Evolutionary conservation across 1,140 invertebrate species (phyloP).

Genomic region (Leucophenga varia): DNA sequence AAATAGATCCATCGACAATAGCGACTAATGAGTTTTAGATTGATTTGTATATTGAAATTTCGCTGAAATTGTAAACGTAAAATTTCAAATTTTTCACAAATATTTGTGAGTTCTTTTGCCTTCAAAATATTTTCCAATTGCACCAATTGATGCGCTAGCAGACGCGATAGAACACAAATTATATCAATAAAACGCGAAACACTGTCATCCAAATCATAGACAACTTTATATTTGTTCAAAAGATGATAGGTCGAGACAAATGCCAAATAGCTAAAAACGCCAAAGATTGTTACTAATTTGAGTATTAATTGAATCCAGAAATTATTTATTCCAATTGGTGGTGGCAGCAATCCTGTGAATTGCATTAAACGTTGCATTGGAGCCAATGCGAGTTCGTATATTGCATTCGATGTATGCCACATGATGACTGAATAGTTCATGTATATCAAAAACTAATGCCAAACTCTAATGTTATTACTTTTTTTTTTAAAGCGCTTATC

Average conservation of each 20-base stretch:
- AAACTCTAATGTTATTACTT: no score
- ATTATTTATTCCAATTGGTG: no score
- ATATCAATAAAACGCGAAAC: conserved; percentile 25
- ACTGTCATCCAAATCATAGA: conserved; percentile 14
- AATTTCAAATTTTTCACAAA: no score
- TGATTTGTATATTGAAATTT: no score
- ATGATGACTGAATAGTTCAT: no score
- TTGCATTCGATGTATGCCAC: conserved; percentile 16
- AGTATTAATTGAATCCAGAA: no score
- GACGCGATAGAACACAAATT: conserved; percentile 8
- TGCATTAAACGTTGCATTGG: conserved; percentile 22
- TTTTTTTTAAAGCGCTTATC: no score
- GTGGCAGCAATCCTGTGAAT: conserved; percentile 17
- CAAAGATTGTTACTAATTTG: conserved; percentile 14
- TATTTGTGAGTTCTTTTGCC: no score
- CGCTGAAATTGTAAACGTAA: no score
- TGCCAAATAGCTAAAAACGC: not conserved
- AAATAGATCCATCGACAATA: conserved; percentile 14
- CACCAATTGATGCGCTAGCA: conserved; percentile 5
- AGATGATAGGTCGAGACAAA: not conserved
- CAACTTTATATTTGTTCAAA: conserved; percentile 14
- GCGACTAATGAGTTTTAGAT: conserved; percentile 5
- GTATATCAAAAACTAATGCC: no score
- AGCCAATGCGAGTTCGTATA: conserved; percentile 21
- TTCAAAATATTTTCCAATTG: conserved; percentile 18